Percentiles rank a stretch among this genome's conserved stretches.
Conservation (phyloP, 2,113 vertebrate genomes). For the Cranoglanis bouderius region DNA sequence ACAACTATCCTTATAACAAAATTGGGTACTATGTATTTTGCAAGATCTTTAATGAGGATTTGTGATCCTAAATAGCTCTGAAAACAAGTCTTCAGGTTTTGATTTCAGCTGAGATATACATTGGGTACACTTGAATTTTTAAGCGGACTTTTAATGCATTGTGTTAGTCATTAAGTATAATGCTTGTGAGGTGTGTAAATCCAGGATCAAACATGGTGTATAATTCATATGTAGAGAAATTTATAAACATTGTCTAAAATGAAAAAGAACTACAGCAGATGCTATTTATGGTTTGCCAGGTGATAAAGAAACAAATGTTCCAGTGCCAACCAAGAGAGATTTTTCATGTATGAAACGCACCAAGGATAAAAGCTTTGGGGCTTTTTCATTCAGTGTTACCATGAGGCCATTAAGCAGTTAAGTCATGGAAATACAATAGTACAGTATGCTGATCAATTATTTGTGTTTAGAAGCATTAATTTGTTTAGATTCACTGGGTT, state of each 20-base stretch:
- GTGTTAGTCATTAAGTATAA: not conserved
- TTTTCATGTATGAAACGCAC: not conserved
- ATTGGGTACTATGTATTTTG: not conserved
- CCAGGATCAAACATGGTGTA: slow-evolving; percentile 54
- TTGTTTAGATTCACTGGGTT: not conserved
- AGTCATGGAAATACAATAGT: slow-evolving; percentile 53
- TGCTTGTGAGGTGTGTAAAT: not conserved
- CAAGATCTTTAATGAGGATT: not conserved
- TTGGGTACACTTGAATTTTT: not conserved
- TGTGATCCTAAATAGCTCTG: not conserved
- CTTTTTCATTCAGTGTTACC: slow-evolving; percentile 49
- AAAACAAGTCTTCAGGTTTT: not conserved
- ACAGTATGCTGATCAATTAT: not conserved
- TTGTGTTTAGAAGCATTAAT: not conserved
- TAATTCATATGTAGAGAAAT: slow-evolving; percentile 62
- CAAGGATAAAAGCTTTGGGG: slow-evolving; percentile 22
- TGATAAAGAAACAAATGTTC: not conserved
- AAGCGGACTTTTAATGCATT: not conserved
- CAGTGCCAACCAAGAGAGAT: not conserved
- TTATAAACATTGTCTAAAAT: slow-evolving; percentile 53
- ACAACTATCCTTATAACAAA: not conserved
- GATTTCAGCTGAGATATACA: not conserved
- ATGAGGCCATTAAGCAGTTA: slow-evolving; percentile 57
- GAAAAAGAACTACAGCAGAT: slow-evolving; percentile 45
- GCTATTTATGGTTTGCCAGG: slow-evolving; percentile 12